phyloP scores from a whole-genome alignment of 2,888 invertebrate species.

The Nymphalis polychloros region DNA sequence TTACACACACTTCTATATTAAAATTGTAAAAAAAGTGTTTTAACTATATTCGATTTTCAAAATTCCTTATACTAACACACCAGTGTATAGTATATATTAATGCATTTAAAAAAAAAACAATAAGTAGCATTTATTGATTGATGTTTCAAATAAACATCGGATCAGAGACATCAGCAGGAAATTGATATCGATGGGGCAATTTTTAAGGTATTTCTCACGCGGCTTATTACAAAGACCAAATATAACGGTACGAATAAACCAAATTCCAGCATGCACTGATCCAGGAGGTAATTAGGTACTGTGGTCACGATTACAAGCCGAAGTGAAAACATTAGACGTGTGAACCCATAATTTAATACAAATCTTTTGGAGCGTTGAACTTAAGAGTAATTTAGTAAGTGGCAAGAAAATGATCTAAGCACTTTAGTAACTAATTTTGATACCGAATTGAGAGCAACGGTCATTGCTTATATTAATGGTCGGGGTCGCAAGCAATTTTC shows the following conservation, averaged over 20 bases:
- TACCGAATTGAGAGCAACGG: conserved; percentile 60
- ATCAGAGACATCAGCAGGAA: too few relatives aligned
- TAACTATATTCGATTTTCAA: not conserved
- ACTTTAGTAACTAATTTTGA: conserved; percentile 64
- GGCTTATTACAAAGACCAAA: conserved; percentile 54
- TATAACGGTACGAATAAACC: conserved; percentile 66
- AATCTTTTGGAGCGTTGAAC: conserved; percentile 76
- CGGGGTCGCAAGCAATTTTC: conserved; percentile 50
- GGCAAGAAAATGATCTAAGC: conserved; percentile 61
- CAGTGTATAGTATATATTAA: too few relatives aligned
- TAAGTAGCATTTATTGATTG: not conserved
- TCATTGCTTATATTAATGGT: conserved; percentile 60
- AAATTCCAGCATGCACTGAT: conserved; percentile 73
- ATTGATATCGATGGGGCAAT: conserved; percentile 9
- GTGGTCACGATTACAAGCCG: conserved; percentile 70
- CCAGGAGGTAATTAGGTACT: conserved; percentile 62
- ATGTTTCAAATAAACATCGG: not conserved
- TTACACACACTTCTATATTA: not conserved
- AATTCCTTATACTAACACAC: too few relatives aligned
- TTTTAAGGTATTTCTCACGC: conserved; percentile 30
- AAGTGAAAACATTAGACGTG: conserved; percentile 76
- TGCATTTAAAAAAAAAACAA: not conserved
- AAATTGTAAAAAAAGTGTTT: not conserved
- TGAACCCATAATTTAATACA: conserved; percentile 77
- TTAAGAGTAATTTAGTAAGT: conserved; percentile 68